Evolutionary conservation across 1,140 invertebrate genomes (phyloP).

Genomic region (Ceratosolen fusciceps): DNA sequence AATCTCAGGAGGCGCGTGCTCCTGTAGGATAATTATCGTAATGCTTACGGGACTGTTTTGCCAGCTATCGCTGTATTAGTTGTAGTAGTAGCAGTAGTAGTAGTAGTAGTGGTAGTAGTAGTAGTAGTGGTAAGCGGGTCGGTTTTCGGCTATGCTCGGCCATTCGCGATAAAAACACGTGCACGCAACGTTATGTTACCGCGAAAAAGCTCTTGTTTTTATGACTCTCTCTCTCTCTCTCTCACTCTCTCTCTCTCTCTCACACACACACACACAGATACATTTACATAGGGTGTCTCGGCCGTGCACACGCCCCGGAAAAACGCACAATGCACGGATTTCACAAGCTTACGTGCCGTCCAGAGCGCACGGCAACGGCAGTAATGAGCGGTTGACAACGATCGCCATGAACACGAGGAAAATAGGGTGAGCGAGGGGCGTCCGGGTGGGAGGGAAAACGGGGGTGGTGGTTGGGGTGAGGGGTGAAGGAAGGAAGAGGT

Average conservation of each 20-base stretch:
- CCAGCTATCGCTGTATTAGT: constrained; percentile 32
- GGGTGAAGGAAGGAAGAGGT: not conserved
- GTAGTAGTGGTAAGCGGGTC: no score
- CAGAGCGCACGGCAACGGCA: not conserved
- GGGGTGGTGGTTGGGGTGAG: not conserved
- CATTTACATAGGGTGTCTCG: not conserved
- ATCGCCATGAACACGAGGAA: constrained; percentile 30
- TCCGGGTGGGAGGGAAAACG: not conserved
- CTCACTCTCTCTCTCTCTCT: not conserved
- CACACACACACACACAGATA: not conserved
- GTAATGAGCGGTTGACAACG: constrained; percentile 44
- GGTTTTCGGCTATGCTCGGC: not conserved
- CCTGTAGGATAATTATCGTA: constrained; percentile 45
- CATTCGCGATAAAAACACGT: constrained; percentile 22
- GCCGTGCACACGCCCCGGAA: not conserved
- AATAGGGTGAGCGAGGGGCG: not conserved
- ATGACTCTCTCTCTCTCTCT: not conserved
- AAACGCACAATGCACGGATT: constrained; percentile 41
- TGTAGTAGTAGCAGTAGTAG: no score
- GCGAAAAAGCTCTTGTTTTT: constrained; percentile 32
- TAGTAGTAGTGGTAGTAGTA: no score
- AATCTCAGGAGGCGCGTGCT: constrained; percentile 9
- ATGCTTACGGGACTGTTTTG: constrained; percentile 38
- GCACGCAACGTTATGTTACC: constrained; percentile 35
- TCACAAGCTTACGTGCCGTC: constrained; percentile 40